These are phyloP conservation scores for Pionites leucogaster DNA, from an alignment of 2,113 vertebrate genomes.

Conservation along the genomic window DNA sequence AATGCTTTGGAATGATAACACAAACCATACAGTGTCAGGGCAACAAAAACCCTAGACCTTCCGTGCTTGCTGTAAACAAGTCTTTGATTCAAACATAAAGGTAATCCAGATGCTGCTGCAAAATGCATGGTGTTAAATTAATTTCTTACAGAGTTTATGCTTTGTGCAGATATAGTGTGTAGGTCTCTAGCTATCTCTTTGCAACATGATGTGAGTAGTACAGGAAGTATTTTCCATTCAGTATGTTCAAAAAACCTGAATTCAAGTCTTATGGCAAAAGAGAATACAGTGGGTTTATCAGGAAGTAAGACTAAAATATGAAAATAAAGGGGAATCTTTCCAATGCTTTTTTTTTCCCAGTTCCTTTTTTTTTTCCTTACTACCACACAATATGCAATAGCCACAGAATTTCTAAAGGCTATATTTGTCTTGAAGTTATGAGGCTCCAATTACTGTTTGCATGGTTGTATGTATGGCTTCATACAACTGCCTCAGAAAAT, in stretches of 20 bases:
- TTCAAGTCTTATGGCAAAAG: neutral
- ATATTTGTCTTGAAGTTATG: neutral
- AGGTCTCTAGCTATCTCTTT: neutral
- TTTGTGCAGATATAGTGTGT: neutral
- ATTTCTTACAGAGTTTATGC: neutral
- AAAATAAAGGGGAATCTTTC: neutral
- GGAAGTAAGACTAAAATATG: neutral
- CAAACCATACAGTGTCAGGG: neutral
- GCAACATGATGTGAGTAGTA: neutral
- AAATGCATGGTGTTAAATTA: neutral
- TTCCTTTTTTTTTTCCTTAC: neutral
- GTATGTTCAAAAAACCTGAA: neutral
- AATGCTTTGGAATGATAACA: neutral
- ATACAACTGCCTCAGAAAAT: neutral
- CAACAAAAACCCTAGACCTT: neutral
- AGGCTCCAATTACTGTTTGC: neutral
- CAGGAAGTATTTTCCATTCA: neutral
- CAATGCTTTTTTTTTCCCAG: accelerated
- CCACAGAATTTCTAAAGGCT: neutral
- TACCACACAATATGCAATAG: neutral
- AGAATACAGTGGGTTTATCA: neutral
- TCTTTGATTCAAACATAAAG: neutral
- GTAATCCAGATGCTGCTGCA: neutral
- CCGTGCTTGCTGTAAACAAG: neutral
- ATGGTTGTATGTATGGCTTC: neutral